phyloP scores from a whole-genome alignment of 2,113 vertebrate genomes.

The Lethenteron camtschaticum region DNA sequence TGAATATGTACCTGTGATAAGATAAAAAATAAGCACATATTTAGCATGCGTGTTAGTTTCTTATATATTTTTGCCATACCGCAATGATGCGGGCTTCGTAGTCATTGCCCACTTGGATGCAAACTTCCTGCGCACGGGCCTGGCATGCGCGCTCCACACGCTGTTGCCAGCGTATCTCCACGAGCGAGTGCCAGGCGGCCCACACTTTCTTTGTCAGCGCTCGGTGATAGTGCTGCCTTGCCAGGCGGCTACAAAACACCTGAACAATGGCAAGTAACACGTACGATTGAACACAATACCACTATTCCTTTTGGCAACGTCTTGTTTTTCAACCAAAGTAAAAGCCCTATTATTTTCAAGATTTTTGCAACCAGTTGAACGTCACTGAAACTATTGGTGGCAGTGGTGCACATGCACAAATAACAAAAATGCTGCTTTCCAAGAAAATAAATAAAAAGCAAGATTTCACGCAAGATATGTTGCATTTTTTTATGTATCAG shows the following conservation, averaged over 20 bases:
- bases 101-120: constrained; percentile 43
- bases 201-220: constrained; percentile 55
- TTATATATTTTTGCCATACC: constrained; percentile 20
- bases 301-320: constrained; percentile 4
- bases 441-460: too few species aligned
- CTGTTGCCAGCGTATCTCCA: constrained; percentile 46
- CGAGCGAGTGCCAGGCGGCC: constrained; percentile 39
- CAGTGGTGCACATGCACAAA: background rate
- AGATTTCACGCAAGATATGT: too few species aligned
- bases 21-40: too few species aligned
- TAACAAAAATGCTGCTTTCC: too few species aligned
- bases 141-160: constrained; percentile 53
- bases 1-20: background rate
- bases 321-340: constrained; percentile 1
- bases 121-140: constrained; percentile 53
- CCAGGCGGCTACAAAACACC: constrained; percentile 31
- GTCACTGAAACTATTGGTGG: background rate
- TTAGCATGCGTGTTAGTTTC: too few species aligned
- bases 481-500: too few species aligned
- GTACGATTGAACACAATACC: background rate
- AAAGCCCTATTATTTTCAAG: background rate
- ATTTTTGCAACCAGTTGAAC: background rate
- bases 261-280: constrained; percentile 16
- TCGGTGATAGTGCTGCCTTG: constrained; percentile 37
- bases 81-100: constrained; percentile 47